A percentile compares a stretch with the other conserved stretches of the same genome.
These are phyloP conservation scores for Salvelinus namaycush DNA, from an alignment of 2,113 vertebrate species.

Conservation along the genomic window DNA sequence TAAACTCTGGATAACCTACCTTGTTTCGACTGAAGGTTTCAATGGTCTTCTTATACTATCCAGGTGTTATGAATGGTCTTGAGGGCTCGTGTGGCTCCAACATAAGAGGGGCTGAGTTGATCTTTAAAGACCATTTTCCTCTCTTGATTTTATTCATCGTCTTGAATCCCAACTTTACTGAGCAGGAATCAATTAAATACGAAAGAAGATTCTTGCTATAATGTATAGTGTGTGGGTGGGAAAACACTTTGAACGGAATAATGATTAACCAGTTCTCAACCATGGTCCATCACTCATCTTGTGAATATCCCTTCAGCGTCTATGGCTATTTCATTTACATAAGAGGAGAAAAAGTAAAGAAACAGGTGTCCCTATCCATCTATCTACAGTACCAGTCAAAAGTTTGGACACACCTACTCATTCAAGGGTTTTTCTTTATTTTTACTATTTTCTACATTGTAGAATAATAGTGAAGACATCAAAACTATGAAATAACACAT, in stretches of 20 bases:
- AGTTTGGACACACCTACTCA: too few relatives aligned
- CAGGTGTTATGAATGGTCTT: constrained; percentile 28
- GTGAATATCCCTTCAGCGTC: too few relatives aligned
- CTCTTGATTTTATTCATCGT: constrained; percentile 38
- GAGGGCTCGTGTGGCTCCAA: constrained; percentile 4
- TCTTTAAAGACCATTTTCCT: constrained; percentile 12
- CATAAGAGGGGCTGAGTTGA: constrained; percentile 32
- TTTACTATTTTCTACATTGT: too few relatives aligned
- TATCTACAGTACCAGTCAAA: too few relatives aligned
- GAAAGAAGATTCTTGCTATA: background rate
- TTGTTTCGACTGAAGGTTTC: background rate
- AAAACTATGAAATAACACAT: too few relatives aligned
- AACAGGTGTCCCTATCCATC: too few relatives aligned
- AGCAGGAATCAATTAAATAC: background rate
- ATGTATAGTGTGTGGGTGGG: background rate
- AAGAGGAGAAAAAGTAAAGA: background rate
- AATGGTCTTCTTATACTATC: constrained; percentile 21
- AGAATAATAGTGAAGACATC: too few relatives aligned
- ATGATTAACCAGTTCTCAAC: background rate
- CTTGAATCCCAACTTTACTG: background rate
- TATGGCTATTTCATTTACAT: too few relatives aligned
- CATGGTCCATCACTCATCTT: background rate
- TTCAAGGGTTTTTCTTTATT: too few relatives aligned
- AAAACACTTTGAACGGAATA: background rate
- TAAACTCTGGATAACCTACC: background rate